Base-by-base conservation (phyloP, 2,113 vertebrate species). In the Hemiprocne comata region DNA sequence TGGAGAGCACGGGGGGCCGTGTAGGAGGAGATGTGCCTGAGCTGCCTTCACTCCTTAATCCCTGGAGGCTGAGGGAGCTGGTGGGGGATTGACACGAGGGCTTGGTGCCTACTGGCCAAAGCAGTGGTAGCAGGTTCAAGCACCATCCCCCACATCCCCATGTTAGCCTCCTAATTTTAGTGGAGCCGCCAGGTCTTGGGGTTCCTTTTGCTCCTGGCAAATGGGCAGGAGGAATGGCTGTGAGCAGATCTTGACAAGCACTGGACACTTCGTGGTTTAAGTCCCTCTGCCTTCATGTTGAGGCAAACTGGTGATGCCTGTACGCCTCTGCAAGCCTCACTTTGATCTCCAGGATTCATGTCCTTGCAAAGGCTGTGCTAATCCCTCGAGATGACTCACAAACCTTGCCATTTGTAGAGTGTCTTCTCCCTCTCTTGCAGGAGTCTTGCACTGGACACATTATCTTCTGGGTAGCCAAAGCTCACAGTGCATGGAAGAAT, bases 31-130 rank as follows among this genome's bases (percentile, higher is more conserved):
- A 64, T 0, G 3, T 24, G 34, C 55, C 67, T 2, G 11, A 33
- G 7, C n/a, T 2, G 2, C 87, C 73, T 40, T 54, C 2, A 0
- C 5, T 29, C 34, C 24, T 24, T 80, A 0, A 0, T 48, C 67
- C 24, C 28, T 25, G 58, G 11, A 20, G 11, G 9, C 62, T 70
- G n/a, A 1, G 1, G 31, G 57, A 69, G 12, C 17, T 42, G 15
- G 10, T 17, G n/a, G 10, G 62, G 40, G 13, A 5, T 10, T 10
- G 33, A 9, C 18, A 21, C 0, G 2, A 71, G 38, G 17, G 12
- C 33, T 25, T 10, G 36, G 6, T 31, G 51, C 0, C 0, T 42
- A 79, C 33, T n/a, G 87, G 11, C 20, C 29, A 23, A 1, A 0
- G 5, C 44, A 26, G 24, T 3, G 26, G 10, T 53, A 12, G 8